Evolutionary conservation across 2,797 vertebrate species (phyloP).

Genomic region (Bovichtus diacanthus): DNA sequence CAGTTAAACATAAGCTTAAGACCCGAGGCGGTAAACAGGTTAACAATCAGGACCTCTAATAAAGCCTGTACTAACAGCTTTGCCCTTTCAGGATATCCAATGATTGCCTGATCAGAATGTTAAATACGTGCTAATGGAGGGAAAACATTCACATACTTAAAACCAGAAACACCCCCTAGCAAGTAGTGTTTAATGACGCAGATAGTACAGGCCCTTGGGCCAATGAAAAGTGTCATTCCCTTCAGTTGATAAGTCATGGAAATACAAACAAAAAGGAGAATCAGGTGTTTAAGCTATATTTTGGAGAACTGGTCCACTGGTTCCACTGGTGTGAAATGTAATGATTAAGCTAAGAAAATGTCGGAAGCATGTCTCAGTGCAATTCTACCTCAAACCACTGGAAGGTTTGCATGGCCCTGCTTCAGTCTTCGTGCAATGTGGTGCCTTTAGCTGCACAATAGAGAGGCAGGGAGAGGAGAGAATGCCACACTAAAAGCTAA

Average conservation of each 20-base stretch:
- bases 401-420: not conserved
- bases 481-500: not conserved
- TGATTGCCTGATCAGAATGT: slow-evolving; percentile 75
- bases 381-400: not conserved
- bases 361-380: not conserved
- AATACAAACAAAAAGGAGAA: slow-evolving; percentile 33
- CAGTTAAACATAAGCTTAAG: slow-evolving; percentile 34
- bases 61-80: slow-evolving; percentile 48
- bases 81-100: slow-evolving; percentile 52
- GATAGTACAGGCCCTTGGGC: slow-evolving; percentile 43
- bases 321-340: not conserved
- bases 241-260: not conserved
- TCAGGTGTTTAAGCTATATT: slow-evolving; percentile 1
- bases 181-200: slow-evolving; percentile 63
- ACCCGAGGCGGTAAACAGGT: slow-evolving; percentile 23
- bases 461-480: not conserved
- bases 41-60: slow-evolving; percentile 38
- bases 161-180: slow-evolving; percentile 49
- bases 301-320: not conserved
- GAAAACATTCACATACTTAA: slow-evolving; percentile 64
- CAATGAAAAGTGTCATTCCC: slow-evolving; percentile 17
- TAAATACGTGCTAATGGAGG: slow-evolving; percentile 67
- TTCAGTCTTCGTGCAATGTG: not conserved
- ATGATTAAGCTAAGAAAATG: not conserved
- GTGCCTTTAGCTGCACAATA: not conserved